Base-by-base conservation (phyloP, 2,888 invertebrate species). In the Torymus texanus region DNA sequence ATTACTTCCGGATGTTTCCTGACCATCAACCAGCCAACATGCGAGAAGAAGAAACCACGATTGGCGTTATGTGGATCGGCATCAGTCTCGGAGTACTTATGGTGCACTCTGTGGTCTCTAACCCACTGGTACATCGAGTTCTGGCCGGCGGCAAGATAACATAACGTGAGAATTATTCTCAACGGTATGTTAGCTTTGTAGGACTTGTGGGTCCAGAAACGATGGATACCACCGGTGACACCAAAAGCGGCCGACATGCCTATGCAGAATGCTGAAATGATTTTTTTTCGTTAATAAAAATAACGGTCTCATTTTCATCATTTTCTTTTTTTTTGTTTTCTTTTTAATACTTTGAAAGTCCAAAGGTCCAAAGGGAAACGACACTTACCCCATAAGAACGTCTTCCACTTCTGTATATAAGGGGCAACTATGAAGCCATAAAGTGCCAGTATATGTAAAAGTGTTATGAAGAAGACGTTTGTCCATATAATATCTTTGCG, bases 21-120 rank as follows among this genome's bases (percentile, higher is more conserved):
- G 93, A 95, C 94, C 94, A 96, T 94, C 21, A 98, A 92, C 98
- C 98, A 98, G 24, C 98, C 98, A 53, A 97, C 94, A 88, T 98
- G 98, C 0, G 97, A 92, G 91, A 97, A 98, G 91, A 96, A 97
- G 91, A 98, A 97, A 0, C 97, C 97, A 5, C 96, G 92, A 75
- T 93, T 93, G 2, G 94, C 94, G 88, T 96, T 94, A 88, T 96
- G 96, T 0, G 96, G 96, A 91, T 97, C 96, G 0, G 96, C 96
- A 83, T 94, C 92, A 0, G 95, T 95, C 67, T 84, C 84, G 0
- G 92, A 92, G 89, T 91, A 94, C 88, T 95, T 95, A 88, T 95
- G 94, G 86, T 95, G 95, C 0, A 95, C 93, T 18, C 95, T 91
- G 87, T 95, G 95, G 87, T 95, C 95, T 56, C 95, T 91, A 0